Conservation (phyloP, 2,113 vertebrate genomes). For the Lamprologus sp. region DNA sequence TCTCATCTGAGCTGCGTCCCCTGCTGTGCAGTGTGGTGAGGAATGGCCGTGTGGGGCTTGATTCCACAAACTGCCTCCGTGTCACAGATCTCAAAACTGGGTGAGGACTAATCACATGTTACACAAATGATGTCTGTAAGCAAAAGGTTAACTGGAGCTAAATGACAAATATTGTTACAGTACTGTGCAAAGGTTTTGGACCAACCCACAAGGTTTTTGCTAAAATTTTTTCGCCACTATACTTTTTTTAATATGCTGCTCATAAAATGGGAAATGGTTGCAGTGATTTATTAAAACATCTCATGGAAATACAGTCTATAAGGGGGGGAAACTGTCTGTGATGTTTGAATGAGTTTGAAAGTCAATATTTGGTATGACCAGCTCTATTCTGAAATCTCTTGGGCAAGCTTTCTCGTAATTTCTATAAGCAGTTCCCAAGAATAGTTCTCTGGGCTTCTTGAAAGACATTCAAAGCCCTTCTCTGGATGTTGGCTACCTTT, state of each 20-base stretch:
- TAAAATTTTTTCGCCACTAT: fast-evolving
- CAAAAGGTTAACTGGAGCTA: neutral
- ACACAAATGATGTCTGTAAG: neutral
- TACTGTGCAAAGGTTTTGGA: neutral
- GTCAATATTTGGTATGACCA: neutral
- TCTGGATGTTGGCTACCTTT: neutral
- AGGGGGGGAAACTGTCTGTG: neutral
- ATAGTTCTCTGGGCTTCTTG: neutral
- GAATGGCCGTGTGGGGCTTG: conserved; percentile 92
- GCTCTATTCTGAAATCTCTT: neutral
- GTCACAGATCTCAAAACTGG: conserved; percentile 97
- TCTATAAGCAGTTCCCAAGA: neutral
- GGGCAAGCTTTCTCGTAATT: neutral
- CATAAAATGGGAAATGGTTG: neutral
- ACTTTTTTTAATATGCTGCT: neutral
- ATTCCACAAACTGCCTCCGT: conserved; percentile 90
- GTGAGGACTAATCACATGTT: conserved; percentile 65
- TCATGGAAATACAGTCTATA: neutral
- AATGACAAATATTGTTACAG: neutral
- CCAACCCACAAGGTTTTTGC: neutral
- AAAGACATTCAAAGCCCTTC: neutral
- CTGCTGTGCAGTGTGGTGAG: conserved; percentile 90
- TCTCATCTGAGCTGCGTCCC: conserved; percentile 87
- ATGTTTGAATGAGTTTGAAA: neutral
- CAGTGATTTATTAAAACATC: neutral